phyloP scores from a whole-genome alignment of 2,113 vertebrate species.

The Pelodiscus sinensis region DNA sequence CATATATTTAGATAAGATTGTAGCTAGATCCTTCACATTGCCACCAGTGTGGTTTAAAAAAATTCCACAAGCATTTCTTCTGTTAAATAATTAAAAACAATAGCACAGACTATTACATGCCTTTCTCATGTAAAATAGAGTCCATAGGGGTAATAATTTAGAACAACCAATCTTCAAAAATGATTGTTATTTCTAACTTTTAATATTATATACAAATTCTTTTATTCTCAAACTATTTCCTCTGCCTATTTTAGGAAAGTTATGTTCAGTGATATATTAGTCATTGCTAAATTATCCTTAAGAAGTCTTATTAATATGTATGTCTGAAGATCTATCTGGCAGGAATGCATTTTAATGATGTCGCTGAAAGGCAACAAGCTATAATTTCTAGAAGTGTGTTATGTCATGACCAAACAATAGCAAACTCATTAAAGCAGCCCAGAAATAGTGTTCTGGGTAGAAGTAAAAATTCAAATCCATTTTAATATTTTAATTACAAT shows the following conservation, averaged over 20 bases:
- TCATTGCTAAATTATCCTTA: conserved; percentile 73
- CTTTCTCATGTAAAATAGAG: conserved; percentile 1
- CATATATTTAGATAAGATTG: background rate
- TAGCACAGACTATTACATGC: background rate
- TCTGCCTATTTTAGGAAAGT: conserved; percentile 21
- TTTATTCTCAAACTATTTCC: conserved; percentile 44
- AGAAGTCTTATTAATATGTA: conserved; percentile 76
- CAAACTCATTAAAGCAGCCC: conserved; percentile 25
- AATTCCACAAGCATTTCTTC: background rate
- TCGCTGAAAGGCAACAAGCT: conserved; percentile 43
- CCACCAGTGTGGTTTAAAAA: accelerated
- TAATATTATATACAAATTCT: conserved; percentile 19
- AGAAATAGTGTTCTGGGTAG: conserved; percentile 17
- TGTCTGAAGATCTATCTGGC: conserved; percentile 59
- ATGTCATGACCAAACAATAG: conserved; percentile 52
- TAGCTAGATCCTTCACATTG: background rate
- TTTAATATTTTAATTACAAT: conserved; percentile 59
- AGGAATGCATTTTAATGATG: conserved; percentile 75
- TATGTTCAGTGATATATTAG: conserved; percentile 52
- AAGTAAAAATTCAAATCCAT: conserved; percentile 21
- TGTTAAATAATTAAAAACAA: conserved; percentile 23
- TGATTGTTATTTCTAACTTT: conserved; percentile 45
- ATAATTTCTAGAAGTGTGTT: conserved; percentile 67
- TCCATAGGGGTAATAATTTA: conserved; percentile 23
- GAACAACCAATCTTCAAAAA: conserved; percentile 4